Evolutionary conservation across 1,140 invertebrate genomes (phyloP).

Genomic region (Drosophila simulans): DNA sequence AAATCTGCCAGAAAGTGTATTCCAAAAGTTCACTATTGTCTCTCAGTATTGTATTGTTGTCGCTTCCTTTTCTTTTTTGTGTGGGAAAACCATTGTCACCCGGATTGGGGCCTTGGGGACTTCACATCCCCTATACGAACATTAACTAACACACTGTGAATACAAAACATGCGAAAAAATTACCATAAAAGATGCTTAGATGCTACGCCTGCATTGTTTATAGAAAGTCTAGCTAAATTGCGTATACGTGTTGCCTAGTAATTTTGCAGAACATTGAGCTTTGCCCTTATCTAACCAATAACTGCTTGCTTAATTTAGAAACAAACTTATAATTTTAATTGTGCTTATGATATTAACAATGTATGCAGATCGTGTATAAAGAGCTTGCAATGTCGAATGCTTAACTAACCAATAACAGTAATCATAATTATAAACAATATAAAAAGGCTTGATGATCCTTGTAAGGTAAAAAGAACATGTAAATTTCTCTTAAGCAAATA

Average conservation of each 20-base stretch:
- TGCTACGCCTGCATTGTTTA: constrained; percentile 48
- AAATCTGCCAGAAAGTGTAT: constrained; percentile 4
- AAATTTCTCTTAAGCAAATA: neutral
- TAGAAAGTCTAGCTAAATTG: constrained; percentile 38
- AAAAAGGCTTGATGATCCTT: constrained; percentile 59
- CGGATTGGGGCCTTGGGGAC: neutral
- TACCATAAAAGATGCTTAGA: constrained; percentile 36
- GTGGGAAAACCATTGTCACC: constrained; percentile 19
- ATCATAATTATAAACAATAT: constrained; percentile 7
- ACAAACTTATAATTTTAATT: constrained; percentile 45
- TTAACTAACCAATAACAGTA: constrained; percentile 54
- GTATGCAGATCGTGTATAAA: constrained; percentile 36
- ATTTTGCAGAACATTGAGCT: constrained; percentile 13
- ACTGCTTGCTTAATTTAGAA: constrained; percentile 57
- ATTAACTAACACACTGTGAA: constrained; percentile 37
- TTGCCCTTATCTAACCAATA: constrained; percentile 33
- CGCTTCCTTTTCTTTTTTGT: constrained; percentile 45
- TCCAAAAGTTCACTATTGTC: constrained; percentile 51
- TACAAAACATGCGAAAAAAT: constrained; percentile 29
- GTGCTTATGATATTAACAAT: constrained; percentile 44
- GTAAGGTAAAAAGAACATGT: neutral
- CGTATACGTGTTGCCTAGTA: constrained; percentile 25
- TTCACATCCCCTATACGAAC: constrained; percentile 5
- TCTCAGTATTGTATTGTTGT: constrained; percentile 63
- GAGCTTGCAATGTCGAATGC: constrained; percentile 67